A percentile compares a stretch with the other conserved stretches of the same genome.
phyloP scores from a whole-genome alignment of 2,113 vertebrate species.

The Colinus virginianus region DNA sequence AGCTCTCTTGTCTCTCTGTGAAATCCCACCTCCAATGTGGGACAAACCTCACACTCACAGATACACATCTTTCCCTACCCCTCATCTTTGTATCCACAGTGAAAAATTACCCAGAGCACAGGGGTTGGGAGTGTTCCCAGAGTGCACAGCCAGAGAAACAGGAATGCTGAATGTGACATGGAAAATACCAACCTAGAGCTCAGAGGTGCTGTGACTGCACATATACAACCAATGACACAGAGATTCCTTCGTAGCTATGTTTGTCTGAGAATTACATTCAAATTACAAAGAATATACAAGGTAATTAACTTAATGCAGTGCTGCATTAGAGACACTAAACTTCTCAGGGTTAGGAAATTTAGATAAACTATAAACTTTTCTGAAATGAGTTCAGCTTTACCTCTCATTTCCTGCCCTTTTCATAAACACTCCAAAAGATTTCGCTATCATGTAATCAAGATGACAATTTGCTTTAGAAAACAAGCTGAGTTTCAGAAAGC shows the following conservation, averaged over 20 bases:
- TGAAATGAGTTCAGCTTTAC: not conserved
- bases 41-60: not conserved
- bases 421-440: constrained; percentile 14
- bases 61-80: too few species aligned
- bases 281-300: not conserved
- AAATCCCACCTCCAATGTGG: not conserved
- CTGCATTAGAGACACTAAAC: not conserved
- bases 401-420: constrained; percentile 45
- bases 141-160: not conserved
- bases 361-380: constrained; percentile 26
- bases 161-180: rapidly evolving
- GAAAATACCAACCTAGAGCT: not conserved
- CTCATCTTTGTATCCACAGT: not conserved
- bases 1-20: not conserved
- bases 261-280: not conserved
- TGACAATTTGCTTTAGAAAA: not conserved
- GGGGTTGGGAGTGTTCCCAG: not conserved
- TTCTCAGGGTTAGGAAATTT: constrained; percentile 38
- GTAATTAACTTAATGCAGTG: not conserved
- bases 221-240: not conserved
- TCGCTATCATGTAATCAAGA: not conserved
- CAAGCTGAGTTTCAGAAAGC: not conserved
- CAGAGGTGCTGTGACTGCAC: not conserved
- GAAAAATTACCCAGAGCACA: not conserved
- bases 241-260: not conserved